These are phyloP conservation scores for Myiotriccus ornatus DNA, from an alignment of 2,797 vertebrate genomes.

Conservation along the genomic window DNA sequence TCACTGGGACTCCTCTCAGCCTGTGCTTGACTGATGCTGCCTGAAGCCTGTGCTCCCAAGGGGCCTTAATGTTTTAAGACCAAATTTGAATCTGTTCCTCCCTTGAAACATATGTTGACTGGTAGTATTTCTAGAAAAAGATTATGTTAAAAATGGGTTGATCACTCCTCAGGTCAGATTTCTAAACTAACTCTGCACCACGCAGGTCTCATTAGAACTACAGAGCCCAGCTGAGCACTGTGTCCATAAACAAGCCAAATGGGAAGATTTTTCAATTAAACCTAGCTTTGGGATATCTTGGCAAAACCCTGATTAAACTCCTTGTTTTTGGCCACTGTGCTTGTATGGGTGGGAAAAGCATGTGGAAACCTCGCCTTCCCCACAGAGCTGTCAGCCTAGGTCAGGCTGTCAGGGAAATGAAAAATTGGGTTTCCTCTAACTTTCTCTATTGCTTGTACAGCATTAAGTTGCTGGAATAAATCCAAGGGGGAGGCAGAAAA, in stretches of 20 bases:
- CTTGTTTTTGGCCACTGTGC: neutral
- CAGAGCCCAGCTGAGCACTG: neutral
- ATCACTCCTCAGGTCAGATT: neutral
- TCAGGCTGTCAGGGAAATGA: neutral
- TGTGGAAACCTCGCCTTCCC: neutral
- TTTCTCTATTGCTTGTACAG: neutral
- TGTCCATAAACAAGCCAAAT: neutral
- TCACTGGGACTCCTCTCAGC: neutral
- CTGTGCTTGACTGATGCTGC: neutral
- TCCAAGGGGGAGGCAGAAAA: neutral
- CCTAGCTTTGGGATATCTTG: neutral
- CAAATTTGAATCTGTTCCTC: neutral
- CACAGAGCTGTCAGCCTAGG: neutral
- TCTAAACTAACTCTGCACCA: neutral
- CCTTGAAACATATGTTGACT: neutral
- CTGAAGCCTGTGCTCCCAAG: neutral
- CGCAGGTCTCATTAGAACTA: neutral
- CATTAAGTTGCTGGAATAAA: neutral
- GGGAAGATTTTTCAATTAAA: neutral
- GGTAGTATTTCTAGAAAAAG: neutral
- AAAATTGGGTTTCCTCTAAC: neutral
- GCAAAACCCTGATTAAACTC: neutral
- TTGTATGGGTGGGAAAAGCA: neutral
- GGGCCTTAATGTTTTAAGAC: neutral
- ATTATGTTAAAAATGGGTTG: neutral